Evolutionary conservation across 64 coral and sea anemone genomes (phyloP), one percentile per base, ranked within the genome.

Genomic region (Montipora cactus): DNA sequence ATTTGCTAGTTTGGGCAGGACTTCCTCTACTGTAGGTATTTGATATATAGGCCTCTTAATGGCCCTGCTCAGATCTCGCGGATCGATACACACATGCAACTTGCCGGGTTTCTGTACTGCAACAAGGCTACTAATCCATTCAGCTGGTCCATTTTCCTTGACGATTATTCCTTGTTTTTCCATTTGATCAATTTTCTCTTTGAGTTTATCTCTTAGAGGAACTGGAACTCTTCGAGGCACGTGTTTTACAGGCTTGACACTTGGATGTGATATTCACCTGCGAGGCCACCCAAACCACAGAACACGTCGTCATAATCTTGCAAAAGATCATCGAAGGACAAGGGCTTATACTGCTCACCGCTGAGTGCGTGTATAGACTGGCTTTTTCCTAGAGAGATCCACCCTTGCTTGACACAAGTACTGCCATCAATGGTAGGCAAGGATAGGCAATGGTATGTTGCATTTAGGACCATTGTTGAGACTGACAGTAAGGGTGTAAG

Each of bases 41-140:
- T 47, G 75, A 1, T 59, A 83, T 21, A 64, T 83, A 25, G 62
- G 62, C 62, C 21, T 59, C 20, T 62, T 83, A 4, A 83, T 83
- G 18, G 80, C 80, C 44, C 8, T 12, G 44, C 59, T 82, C 5
- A 59, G n/a, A 57, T 82, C 80, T 59, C 51, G 8, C 3, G 1
- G 80, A 16, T 82, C 80, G 3, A 82, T 57, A 19, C 80, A 82
- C 3, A 82, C 44, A 7, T n/a, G 11, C 13, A 83, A 19, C 53
- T 83, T 67, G 3, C 51, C 37, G 4, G 80, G 80, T 25, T 55
- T 55, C 10, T 55, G 10, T 10, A 55, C 52, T 55, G 52, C 52
- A 7, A 55, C 52, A 7, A 55, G n/a, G 53, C 80, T 83, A n/a
- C 80, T 83, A 18, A 83, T 83, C 80, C 80, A 59, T 3, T 59